Evolutionary conservation across 1,140 invertebrate genomes (phyloP).

Genomic region (Drosophila arizonae): DNA sequence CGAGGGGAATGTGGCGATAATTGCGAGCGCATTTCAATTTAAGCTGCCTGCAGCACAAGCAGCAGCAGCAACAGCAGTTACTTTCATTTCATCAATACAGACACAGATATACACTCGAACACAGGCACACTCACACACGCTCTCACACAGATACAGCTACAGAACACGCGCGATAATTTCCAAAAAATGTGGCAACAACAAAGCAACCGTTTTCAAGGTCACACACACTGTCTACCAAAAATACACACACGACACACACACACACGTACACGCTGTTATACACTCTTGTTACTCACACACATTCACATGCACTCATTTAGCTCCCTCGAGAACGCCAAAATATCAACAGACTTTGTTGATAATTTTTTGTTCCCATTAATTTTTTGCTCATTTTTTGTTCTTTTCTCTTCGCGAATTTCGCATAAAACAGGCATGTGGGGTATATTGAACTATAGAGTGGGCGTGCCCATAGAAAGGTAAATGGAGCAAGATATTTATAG

Average conservation of each 20-base stretch:
- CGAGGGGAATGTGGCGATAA: conserved; percentile 47
- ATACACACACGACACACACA: conserved; percentile 31
- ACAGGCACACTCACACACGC: conserved; percentile 4
- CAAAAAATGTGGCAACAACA: conserved; percentile 74
- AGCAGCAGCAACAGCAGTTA: conserved; percentile 12
- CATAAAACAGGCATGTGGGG: conserved; percentile 14
- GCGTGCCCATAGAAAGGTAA: neutral
- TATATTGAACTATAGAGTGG: conserved; percentile 22
- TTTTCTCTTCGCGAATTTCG: neutral
- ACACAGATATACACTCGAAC: neutral
- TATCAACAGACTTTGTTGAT: conserved; percentile 64
- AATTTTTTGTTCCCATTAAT: conserved; percentile 50
- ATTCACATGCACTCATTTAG: conserved; percentile 8
- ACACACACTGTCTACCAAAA: conserved; percentile 56
- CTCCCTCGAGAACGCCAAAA: conserved; percentile 24
- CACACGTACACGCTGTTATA: neutral
- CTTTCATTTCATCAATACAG: conserved; percentile 49
- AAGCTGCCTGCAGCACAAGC: conserved; percentile 29
- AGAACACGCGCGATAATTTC: conserved; percentile 75
- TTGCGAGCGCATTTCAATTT: conserved; percentile 73
- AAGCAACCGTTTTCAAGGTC: conserved; percentile 79
- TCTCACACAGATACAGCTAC: conserved; percentile 18
- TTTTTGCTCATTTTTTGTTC: conserved; percentile 33
- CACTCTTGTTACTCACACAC: neutral
- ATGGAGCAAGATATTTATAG: too few species aligned